A percentile compares a stretch with the other conserved stretches of the same genome.
These are phyloP conservation scores for Nomada goodeniana DNA, from an alignment of 2,888 invertebrate genomes.

Conservation along the genomic window DNA sequence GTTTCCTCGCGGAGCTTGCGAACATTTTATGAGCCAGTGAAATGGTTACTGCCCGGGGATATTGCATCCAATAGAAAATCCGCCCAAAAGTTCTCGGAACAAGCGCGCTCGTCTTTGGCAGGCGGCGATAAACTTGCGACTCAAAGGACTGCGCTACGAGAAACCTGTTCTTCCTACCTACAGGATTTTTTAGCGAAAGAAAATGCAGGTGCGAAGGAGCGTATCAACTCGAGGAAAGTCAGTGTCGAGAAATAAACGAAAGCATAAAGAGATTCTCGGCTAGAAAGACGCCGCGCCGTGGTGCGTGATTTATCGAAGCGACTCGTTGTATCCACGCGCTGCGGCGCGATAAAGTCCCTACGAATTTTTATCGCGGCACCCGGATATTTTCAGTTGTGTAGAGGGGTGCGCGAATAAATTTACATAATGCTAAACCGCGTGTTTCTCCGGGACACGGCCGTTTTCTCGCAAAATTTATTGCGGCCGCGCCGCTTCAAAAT, in stretches of 20 bases:
- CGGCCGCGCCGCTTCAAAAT: constrained; percentile 5
- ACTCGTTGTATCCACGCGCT: not conserved
- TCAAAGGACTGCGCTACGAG: constrained; percentile 2
- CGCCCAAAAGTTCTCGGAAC: too few species aligned
- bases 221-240: constrained; percentile 6
- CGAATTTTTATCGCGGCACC: constrained; percentile 32
- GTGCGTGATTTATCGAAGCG: constrained; percentile 31
- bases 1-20: constrained; percentile 1
- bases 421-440: constrained; percentile 38
- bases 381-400: constrained; percentile 24
- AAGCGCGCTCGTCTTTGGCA: constrained; percentile 12
- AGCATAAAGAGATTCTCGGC: constrained; percentile 17
- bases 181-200: not conserved
- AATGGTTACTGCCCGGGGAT: not conserved
- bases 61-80: not conserved
- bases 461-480: constrained; percentile 33
- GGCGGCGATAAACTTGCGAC: constrained; percentile 43
- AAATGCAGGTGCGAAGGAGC: not conserved
- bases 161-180: constrained; percentile 21
- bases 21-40: constrained; percentile 12
- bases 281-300: not conserved
- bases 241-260: constrained; percentile 13
- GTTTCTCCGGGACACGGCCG: constrained; percentile 25
- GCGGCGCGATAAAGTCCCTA: constrained; percentile 4
- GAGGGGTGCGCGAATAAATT: constrained; percentile 27